Base-by-base conservation (phyloP, 2,888 invertebrate genomes). In the Boloria euphrosyne region DNA sequence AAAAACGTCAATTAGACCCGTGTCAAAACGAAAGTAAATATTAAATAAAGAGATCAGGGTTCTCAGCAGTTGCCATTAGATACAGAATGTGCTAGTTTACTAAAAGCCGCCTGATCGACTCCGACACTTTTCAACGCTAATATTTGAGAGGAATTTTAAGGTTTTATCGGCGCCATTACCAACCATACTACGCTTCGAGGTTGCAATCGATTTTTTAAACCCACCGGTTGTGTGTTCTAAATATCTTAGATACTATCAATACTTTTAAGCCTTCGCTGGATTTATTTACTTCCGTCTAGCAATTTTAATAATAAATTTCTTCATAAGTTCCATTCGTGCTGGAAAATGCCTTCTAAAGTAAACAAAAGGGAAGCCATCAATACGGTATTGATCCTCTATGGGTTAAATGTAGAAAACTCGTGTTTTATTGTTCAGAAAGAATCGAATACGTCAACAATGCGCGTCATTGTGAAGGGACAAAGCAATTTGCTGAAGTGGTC, bases 101-200 rank as follows among this genome's bases (percentile, higher is more conserved):
- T 72, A 72, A 74, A 72, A 73, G 73, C 72, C 31, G 63, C 47
- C 69, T 79, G 79, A 84, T 81, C 73, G 79, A 75, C 70, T 73
- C 73, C 72, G 81, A 81, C 81, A 77, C 72, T 75, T 78, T 80
- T 76, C 74, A 74, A 74, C 75, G 77, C 74, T 76, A 79, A 77
- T 78, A 79, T 76, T 74, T 69, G 71, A 77, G 75, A 72, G 75
- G 46, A 75, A 76, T 76, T 79, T 78, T 75, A 74, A 75, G 74
- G 71, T 75, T 74, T 71, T 77, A 76, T 74, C 74, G 72, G 66
- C 61, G 68, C 71, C 75, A 69, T 78, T 73, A 70, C 69, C 65
- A 63, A 58, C 57, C 44, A 59, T 46, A 65, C 59, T 65, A 65
- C 64, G 47, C 58, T 58, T 46, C 38, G 52, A 57, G 16, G 49